Conservation (phyloP, 2,797 vertebrate species). For the Novumbra hubbsi region DNA sequence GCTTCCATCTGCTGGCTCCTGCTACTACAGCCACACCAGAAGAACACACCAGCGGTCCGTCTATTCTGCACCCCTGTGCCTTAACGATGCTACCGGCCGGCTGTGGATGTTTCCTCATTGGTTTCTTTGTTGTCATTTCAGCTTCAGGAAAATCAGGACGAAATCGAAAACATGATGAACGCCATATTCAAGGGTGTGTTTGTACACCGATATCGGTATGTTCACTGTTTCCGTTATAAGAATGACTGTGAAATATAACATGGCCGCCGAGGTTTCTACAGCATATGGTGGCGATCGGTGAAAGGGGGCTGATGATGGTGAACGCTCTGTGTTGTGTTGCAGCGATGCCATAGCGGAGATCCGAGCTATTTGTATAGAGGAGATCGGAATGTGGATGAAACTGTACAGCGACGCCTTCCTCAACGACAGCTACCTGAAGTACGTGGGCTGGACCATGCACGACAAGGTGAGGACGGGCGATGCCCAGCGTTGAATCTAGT, state of each 20-base stretch:
- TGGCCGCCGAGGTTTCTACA: neutral
- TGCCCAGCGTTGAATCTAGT: too few relatives aligned
- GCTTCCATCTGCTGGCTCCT: slow-evolving; percentile 61
- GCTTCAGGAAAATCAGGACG: slow-evolving; percentile 99
- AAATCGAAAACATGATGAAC: slow-evolving; percentile 99
- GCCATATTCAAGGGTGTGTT: slow-evolving; percentile 99
- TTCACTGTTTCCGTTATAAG: neutral
- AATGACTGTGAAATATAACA: neutral
- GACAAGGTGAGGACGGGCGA: slow-evolving; percentile 81
- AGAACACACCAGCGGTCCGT: slow-evolving; percentile 19
- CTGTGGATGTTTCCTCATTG: neutral
- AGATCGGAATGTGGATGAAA: slow-evolving; percentile 98
- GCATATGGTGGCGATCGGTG: neutral
- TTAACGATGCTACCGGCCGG: neutral
- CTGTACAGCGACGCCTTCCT: slow-evolving; percentile 97
- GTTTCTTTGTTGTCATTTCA: slow-evolving; percentile 66
- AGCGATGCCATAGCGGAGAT: slow-evolving; percentile 98
- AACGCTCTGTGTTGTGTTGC: slow-evolving; percentile 21
- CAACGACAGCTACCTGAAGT: slow-evolving; percentile 98
- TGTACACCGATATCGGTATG: slow-evolving; percentile 97
- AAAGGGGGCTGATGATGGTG: neutral
- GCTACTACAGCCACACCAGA: slow-evolving; percentile 37
- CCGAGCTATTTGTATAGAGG: slow-evolving; percentile 95
- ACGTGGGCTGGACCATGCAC: slow-evolving; percentile 97
- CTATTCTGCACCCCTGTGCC: neutral